These are phyloP conservation scores for Venusia cambrica DNA, from an alignment of 2,888 invertebrate species.

Conservation along the genomic window DNA sequence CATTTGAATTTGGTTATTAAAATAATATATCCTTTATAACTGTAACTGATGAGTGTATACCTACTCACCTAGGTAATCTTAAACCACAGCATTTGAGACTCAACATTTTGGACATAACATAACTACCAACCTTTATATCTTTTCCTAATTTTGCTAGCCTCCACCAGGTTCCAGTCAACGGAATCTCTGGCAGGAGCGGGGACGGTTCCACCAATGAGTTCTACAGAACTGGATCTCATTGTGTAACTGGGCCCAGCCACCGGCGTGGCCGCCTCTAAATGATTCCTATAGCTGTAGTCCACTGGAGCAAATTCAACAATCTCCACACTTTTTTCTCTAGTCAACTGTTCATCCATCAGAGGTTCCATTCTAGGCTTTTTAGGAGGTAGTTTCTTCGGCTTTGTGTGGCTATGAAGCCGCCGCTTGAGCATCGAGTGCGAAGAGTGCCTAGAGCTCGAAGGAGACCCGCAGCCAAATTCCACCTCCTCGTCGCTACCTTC, in stretches of 20 bases:
- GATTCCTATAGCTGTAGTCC: constrained; percentile 20
- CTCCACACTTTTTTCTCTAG: constrained; percentile 64
- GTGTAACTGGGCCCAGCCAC: constrained; percentile 55
- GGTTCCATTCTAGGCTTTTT: constrained; percentile 59
- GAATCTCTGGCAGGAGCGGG: constrained; percentile 69
- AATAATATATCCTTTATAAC: too few relatives aligned
- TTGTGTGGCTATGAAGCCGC: constrained; percentile 58
- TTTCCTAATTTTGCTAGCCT: constrained; percentile 81
- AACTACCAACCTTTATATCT: constrained; percentile 64
- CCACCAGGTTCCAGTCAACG: constrained; percentile 73
- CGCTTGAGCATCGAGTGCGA: constrained; percentile 69
- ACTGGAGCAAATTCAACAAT: constrained; percentile 51
- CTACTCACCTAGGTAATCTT: too few relatives aligned
- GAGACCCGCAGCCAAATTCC: constrained; percentile 76
- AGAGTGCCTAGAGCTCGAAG: constrained; percentile 70
- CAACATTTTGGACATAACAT: too few relatives aligned
- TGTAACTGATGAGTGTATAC: too few relatives aligned
- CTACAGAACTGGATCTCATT: constrained; percentile 53
- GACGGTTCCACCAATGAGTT: constrained; percentile 67
- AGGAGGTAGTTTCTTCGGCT: constrained; percentile 56
- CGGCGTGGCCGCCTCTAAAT: constrained; percentile 32
- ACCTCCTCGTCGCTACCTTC: constrained; percentile 86
- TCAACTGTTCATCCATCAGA: constrained; percentile 54
- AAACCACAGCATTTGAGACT: too few relatives aligned
- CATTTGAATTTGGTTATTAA: too few relatives aligned